These are phyloP conservation scores for Cerastis rubricosa DNA, from an alignment of 2,888 invertebrate species.

Conservation along the genomic window DNA sequence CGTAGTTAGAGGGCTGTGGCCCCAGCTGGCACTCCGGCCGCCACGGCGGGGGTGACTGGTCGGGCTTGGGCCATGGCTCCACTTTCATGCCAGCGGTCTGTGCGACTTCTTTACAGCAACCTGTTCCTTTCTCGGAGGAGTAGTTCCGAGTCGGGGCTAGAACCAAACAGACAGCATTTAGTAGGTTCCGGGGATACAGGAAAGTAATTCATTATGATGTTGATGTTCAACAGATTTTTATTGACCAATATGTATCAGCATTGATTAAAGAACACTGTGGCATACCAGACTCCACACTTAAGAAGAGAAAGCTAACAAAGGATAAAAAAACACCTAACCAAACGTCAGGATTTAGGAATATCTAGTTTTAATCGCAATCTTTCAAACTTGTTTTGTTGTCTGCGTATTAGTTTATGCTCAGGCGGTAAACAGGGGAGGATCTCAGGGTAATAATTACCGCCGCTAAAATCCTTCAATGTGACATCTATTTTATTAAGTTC, in stretches of 20 bases:
- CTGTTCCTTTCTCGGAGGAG: slow-evolving; percentile 72
- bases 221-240: not conserved
- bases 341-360: not conserved
- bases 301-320: not conserved
- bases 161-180: not conserved
- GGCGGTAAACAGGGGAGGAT: not conserved
- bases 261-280: not conserved
- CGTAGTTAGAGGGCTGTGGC: slow-evolving; percentile 83
- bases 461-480: too few relatives aligned
- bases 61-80: slow-evolving; percentile 81
- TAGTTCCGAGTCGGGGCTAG: slow-evolving; percentile 70
- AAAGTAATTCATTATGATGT: not conserved
- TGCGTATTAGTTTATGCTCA: not conserved
- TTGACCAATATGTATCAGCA: not conserved
- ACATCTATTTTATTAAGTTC: too few relatives aligned
- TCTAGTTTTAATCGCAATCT: not conserved
- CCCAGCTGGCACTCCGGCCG: slow-evolving; percentile 77
- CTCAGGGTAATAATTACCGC: not conserved
- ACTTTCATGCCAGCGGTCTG: slow-evolving; percentile 79
- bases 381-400: not conserved
- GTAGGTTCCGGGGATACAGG: not conserved
- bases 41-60: slow-evolving; percentile 76
- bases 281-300: too few relatives aligned
- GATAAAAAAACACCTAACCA: not conserved
- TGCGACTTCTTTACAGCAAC: slow-evolving; percentile 75